Conservation (phyloP, 1,140 invertebrate genomes). For the Hestina assimilis region DNA sequence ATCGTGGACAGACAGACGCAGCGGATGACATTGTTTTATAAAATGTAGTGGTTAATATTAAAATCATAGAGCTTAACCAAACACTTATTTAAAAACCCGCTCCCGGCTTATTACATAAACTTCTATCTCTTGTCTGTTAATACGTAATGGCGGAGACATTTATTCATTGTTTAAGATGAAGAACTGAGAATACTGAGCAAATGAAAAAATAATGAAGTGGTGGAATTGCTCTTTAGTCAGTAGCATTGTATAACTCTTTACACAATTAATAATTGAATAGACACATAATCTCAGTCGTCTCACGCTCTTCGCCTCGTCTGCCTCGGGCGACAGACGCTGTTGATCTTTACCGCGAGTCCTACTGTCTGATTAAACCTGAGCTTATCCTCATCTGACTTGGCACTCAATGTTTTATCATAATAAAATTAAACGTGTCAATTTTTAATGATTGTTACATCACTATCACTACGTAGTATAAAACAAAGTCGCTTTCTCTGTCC, state of each 20-base stretch:
- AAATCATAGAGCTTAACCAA: no score
- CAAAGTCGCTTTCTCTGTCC: no score
- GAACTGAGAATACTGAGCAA: slow-evolving; percentile 38
- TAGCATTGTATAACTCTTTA: slow-evolving; percentile 59
- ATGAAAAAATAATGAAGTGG: slow-evolving; percentile 51
- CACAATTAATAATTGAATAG: slow-evolving; percentile 69
- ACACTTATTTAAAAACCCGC: no score
- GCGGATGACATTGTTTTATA: no score
- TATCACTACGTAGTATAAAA: no score
- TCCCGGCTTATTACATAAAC: no score
- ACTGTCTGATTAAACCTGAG: slow-evolving; percentile 62
- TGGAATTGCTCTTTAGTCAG: slow-evolving; percentile 33
- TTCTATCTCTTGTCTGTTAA: no score
- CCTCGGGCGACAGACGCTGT: slow-evolving; percentile 42
- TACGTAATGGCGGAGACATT: no score
- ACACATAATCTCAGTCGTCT: slow-evolving; percentile 54
- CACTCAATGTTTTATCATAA: slow-evolving; percentile 50
- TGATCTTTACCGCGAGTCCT: slow-evolving; percentile 54
- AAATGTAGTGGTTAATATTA: no score
- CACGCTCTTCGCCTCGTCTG: slow-evolving; percentile 12
- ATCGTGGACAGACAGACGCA: no score
- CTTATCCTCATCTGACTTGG: slow-evolving; percentile 40
- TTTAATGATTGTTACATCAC: slow-evolving; percentile 37
- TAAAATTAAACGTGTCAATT: slow-evolving; percentile 33
- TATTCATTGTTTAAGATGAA: slow-evolving; percentile 18